Percentiles rank a stretch among this genome's conserved stretches.
Conservation (phyloP, 2,797 vertebrate genomes). For the Enteromius afrohamiltoni region DNA sequence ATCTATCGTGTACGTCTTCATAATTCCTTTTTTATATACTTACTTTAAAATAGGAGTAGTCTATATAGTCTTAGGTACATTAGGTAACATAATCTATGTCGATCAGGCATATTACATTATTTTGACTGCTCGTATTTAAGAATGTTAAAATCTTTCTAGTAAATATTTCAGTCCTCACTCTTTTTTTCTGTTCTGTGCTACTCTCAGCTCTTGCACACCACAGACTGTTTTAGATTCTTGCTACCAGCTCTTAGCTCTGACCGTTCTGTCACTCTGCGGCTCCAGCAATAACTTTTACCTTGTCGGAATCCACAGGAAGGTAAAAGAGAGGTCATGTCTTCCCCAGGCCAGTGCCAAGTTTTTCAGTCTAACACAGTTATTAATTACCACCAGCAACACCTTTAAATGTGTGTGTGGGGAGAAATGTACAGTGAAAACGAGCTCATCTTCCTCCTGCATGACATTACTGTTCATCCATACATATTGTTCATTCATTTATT, state of each 20-base stretch:
- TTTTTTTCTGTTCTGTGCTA: not conserved
- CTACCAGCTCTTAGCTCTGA: constrained; percentile 23
- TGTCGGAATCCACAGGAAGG: constrained; percentile 56
- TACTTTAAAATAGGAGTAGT: not conserved
- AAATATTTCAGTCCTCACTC: not conserved
- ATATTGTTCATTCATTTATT: constrained; percentile 4
- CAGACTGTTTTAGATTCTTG: constrained; percentile 14
- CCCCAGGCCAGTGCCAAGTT: constrained; percentile 48
- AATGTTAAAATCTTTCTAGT: not conserved
- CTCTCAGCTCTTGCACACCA: not conserved
- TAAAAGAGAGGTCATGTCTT: constrained; percentile 56
- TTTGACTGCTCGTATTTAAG: constrained; percentile 3
- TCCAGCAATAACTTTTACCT: constrained; percentile 50
- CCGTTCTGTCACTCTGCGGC: constrained; percentile 35
- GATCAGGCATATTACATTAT: not conserved
- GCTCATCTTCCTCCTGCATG: not conserved
- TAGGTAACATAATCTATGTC: not conserved
- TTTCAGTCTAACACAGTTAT: constrained; percentile 42
- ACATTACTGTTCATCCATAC: not conserved
- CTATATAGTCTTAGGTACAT: not conserved
- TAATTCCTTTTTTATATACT: not conserved
- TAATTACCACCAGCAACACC: constrained; percentile 45
- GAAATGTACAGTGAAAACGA: not conserved
- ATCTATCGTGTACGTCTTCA: not conserved
- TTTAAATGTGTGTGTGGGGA: not conserved